Percentiles rank a stretch among this genome's conserved stretches.
Evolutionary conservation across 1,140 invertebrate species (phyloP).

Genomic region (Homarus americanus): DNA sequence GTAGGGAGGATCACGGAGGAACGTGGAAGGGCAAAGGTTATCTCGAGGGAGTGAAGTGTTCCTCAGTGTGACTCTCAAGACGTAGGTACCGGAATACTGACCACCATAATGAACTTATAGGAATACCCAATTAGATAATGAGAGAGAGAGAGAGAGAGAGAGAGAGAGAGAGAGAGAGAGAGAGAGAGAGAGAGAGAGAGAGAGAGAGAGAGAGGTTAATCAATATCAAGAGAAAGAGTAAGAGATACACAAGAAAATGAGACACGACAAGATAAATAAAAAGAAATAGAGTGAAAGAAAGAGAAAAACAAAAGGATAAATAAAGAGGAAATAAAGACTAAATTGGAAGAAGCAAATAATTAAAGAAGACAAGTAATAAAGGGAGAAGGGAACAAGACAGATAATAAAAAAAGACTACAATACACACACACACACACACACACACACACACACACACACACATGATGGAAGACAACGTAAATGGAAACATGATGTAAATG

Average conservation of each 20-base stretch:
- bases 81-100: neutral
- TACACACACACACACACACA: no score
- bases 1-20: conserved; percentile 15
- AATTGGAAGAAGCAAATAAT: neutral
- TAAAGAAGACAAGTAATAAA: neutral
- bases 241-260: neutral
- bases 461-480: no score
- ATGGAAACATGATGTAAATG: no score
- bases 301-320: neutral
- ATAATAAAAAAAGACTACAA: neutral
- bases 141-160: neutral
- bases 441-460: no score
- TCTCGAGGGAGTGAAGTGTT: neutral
- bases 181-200: neutral
- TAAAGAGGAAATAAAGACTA: neutral
- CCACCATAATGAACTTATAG: neutral
- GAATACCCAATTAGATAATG: neutral
- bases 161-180: neutral
- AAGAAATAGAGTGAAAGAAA: neutral
- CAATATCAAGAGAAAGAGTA: neutral
- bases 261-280: neutral
- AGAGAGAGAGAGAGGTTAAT: neutral
- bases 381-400: neutral
- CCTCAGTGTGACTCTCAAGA: no score
- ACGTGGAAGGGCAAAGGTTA: neutral